Base-by-base conservation (phyloP, 2,797 vertebrate genomes). In the Mormyrops boulengeri region DNA sequence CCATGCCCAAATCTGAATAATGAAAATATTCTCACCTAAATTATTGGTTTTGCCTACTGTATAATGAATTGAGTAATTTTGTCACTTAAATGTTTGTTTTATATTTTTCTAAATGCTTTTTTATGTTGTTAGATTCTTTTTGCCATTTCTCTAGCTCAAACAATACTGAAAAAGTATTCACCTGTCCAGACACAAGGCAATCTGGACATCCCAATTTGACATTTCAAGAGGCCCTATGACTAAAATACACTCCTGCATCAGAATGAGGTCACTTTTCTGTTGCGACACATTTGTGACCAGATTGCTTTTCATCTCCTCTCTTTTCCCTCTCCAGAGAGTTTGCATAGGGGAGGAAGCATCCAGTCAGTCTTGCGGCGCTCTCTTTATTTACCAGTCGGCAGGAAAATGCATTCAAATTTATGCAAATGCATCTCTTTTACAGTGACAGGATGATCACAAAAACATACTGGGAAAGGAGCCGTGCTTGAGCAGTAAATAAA, bases 401-500 rank as follows among this genome's bases (percentile, higher is more conserved):
- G 77, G 17, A 57, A 88, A 87, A 89, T 53, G 85, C 62, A 89
- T 89, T 89, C 85, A 89, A 80, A 89, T 89, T 89, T 88, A 89
- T 89, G 89, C 89, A 89, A 89, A 89, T 89, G 66, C 19, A 1
- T 55, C 85, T 57, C 57, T 89, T 89, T 80, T 88, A 55, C 85
- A 89, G 53, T 26, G 47, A 85, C 50, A 82, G 89, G 84, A 69
- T 77, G 85, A 77, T 87, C 84, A 73, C 84, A 87, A 87, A 77
- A 57, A 87, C 89, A 73, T 66, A 41, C 49, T 88, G 89, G 85
- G 49, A 80, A 55, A 53, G 85, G 14, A 88, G 89, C 66, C 6
- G 62, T 55, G 89, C 89, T 73, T 30, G 62, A 87, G 62, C 89
- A 73, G 50, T 87, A 89, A 89, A 89, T 57, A 87, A 55, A 52